Base-by-base conservation (phyloP, 1,140 invertebrate genomes). In the Brachionus angularis region DNA sequence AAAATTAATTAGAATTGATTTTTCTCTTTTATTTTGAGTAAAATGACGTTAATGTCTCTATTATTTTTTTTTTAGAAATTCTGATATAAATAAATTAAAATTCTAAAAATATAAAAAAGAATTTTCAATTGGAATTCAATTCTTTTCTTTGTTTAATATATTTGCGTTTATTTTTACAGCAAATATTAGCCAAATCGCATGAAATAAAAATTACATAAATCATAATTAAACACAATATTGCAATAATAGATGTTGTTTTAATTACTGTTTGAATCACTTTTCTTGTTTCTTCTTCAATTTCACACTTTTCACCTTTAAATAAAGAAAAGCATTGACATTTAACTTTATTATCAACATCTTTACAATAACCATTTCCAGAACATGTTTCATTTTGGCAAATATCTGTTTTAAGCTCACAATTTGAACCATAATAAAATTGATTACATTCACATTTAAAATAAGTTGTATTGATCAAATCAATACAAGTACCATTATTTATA, bases 401-500 rank as follows among this genome's bases (percentile, higher is more conserved):
- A 49, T 67, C 33, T 10, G 27, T 34, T 10, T 18, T 44, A 14
- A 14, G 14, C 46, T 67, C 42, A 49, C 61, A 67, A 34, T 47
- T 4, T 25, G 10, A 16, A 3, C 61, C 61, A 16, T 16, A 16
- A n/a, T 16, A 67, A 16, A 5, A 5, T 1, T 46, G 7, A 8
- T 46, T 0, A 49, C 61, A 67, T 21, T 31, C 18, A 18, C 61
- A 67, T 42, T 4, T 46, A 18, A 47, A 3, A 1, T 2, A n/a
- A 10, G 1, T 29, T 3, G 8, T 23, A 2, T 50, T 2, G 27
- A 14, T 18, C 0, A 27, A 29, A 4, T 50, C 8, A 1, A 53
- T 10, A 14, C 46, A 50, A 10, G 67, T 52, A 16, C 67, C 67
- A 23, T 70, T 34, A 21, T 74, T 74, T 4, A 58, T 29, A 49